phyloP scores from a whole-genome alignment of 1,140 invertebrate genomes.

The Ips nitidus region DNA sequence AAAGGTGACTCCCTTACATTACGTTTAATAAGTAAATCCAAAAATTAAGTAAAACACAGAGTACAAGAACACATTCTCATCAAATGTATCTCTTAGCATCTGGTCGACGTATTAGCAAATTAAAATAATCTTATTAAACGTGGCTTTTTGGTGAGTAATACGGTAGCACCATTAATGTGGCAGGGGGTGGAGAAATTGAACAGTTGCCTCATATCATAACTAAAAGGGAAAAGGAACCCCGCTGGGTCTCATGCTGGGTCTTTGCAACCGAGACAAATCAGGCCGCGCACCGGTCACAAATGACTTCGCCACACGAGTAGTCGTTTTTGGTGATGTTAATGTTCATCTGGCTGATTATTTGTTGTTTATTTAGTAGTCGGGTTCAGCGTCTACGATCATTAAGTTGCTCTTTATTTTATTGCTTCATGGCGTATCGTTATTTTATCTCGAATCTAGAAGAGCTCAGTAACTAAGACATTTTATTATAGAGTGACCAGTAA shows the following conservation, averaged over 20 bases:
- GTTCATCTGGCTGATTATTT: slow-evolving; percentile 13
- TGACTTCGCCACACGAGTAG: slow-evolving; percentile 25
- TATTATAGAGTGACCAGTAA: too few species aligned
- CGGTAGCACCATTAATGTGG: slow-evolving; percentile 19
- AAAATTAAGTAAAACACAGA: too few species aligned
- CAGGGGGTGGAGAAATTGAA: slow-evolving; percentile 11
- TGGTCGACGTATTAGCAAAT: not conserved
- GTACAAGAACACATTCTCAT: too few species aligned
- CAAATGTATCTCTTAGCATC: too few species aligned
- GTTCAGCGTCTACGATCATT: too few species aligned
- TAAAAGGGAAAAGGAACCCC: slow-evolving; percentile 24
- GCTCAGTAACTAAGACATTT: too few species aligned
- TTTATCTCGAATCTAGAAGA: too few species aligned
- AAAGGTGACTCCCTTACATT: too few species aligned
- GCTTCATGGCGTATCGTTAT: too few species aligned
- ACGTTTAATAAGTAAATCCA: too few species aligned
- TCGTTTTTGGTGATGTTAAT: slow-evolving; percentile 18
- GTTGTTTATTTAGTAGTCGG: slow-evolving; percentile 9
- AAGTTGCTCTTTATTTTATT: too few species aligned
- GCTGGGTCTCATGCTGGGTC: slow-evolving; percentile 18
- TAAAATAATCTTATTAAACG: slow-evolving; percentile 18
- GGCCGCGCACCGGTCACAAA: slow-evolving; percentile 14
- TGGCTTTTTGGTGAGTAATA: not conserved
- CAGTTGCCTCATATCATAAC: slow-evolving; percentile 20
- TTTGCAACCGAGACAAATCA: slow-evolving; percentile 26